Conservation (phyloP, 2,797 vertebrate species). For the Ctenochaetus hawaiiensis region DNA sequence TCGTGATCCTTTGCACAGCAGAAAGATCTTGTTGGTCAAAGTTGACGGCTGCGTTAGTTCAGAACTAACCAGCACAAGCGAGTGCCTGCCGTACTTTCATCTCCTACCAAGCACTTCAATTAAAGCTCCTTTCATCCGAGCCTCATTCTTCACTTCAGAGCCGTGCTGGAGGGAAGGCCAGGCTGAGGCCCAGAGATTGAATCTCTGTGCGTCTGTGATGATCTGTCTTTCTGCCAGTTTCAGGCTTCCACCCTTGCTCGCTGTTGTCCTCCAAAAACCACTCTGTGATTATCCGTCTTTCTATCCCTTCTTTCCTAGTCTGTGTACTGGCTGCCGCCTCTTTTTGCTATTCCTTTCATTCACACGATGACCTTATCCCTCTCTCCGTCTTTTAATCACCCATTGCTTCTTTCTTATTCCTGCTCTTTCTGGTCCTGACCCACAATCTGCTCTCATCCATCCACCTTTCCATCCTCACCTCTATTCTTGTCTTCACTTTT, state of each 20-base stretch:
- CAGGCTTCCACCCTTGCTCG: constrained; percentile 31
- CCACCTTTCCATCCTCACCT: constrained; percentile 65
- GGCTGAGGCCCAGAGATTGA: constrained; percentile 50
- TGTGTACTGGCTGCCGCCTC: constrained; percentile 33
- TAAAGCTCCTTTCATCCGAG: constrained; percentile 55
- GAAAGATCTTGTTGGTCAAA: constrained; percentile 51
- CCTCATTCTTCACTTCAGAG: constrained; percentile 67
- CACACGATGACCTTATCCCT: constrained; percentile 53
- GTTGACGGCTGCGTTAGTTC: constrained; percentile 36
- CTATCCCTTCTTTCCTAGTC: constrained; percentile 21
- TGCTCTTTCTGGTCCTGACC: constrained; percentile 64
- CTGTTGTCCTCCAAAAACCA: constrained; percentile 37
- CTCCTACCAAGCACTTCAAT: constrained; percentile 60
- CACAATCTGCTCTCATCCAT: constrained; percentile 61
- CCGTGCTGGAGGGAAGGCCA: constrained; percentile 37
- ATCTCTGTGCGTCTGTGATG: constrained; percentile 50
- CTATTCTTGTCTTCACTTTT: constrained; percentile 69
- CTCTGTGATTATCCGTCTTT: constrained; percentile 45
- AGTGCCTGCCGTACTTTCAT: constrained; percentile 47
- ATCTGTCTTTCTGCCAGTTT: constrained; percentile 63
- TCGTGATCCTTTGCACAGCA: constrained; percentile 46
- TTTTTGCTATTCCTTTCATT: constrained; percentile 58
- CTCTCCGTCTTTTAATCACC: constrained; percentile 64
- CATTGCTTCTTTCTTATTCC: constrained; percentile 51
- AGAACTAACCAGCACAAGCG: constrained; percentile 33